These are phyloP conservation scores for Heliconius ethilla DNA, from an alignment of 2,888 invertebrate species.

Conservation along the genomic window DNA sequence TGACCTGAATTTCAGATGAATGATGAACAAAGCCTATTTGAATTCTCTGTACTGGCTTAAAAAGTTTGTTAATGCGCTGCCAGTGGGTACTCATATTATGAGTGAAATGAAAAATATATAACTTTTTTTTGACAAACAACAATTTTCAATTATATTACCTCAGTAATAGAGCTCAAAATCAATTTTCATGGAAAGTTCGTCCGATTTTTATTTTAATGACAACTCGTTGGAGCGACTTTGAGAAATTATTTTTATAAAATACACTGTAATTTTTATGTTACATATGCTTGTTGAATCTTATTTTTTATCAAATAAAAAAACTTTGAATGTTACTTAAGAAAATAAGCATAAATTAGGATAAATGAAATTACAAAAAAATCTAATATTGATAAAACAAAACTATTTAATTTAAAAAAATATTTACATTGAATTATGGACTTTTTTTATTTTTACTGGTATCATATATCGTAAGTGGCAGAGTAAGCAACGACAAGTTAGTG, in stretches of 20 bases:
- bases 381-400: too few relatives aligned
- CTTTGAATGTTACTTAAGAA: too few relatives aligned
- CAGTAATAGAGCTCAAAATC: conserved; percentile 4
- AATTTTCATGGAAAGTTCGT: neutral
- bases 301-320: neutral
- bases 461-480: neutral
- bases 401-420: too few relatives aligned
- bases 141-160: conserved; percentile 10
- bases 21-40: conserved; percentile 59
- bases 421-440: too few relatives aligned
- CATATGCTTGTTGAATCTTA: neutral
- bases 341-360: too few relatives aligned
- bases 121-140: neutral
- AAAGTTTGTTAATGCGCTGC: conserved; percentile 59
- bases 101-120: conserved; percentile 46
- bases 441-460: too few relatives aligned
- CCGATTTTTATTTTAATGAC: conserved; percentile 34
- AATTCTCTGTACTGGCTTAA: conserved; percentile 54
- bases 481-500: neutral
- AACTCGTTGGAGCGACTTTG: conserved; percentile 33
- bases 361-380: too few relatives aligned
- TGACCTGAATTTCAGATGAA: conserved; percentile 67
- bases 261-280: neutral
- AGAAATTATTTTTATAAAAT: conserved; percentile 33
- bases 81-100: conserved; percentile 50